These are phyloP conservation scores for Pseudochaenichthys georgianus DNA, from an alignment of 2,797 vertebrate species.

Conservation along the genomic window DNA sequence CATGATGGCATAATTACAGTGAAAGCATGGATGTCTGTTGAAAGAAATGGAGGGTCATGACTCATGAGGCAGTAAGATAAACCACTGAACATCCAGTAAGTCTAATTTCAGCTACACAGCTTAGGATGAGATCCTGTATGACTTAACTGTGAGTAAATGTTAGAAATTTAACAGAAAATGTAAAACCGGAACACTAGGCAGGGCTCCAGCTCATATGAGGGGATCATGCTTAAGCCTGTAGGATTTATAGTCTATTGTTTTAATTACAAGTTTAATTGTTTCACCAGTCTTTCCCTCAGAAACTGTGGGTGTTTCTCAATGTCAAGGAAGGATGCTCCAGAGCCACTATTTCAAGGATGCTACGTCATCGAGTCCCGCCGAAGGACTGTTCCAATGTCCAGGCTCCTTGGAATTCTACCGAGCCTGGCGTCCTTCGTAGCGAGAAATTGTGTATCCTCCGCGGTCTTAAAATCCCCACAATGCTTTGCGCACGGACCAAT, in stretches of 20 bases:
- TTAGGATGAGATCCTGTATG: not conserved
- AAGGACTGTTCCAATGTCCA: no score
- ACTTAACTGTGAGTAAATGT: conserved; percentile 2
- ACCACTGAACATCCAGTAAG: not conserved
- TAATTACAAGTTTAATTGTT: conserved; percentile 22
- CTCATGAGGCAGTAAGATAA: not conserved
- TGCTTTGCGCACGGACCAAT: no score
- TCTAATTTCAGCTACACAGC: conserved; percentile 9
- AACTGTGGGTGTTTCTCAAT: not conserved
- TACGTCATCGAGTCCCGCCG: no score
- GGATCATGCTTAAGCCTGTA: conserved; percentile 15
- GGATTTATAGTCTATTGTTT: conserved; percentile 27
- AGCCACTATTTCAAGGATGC: no score
- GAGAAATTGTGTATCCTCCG: no score
- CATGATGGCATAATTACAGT: not conserved
- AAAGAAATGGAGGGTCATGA: not conserved
- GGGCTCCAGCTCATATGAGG: conserved; percentile 13
- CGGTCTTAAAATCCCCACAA: no score
- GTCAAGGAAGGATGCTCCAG: no score
- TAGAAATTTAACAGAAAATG: conserved; percentile 17
- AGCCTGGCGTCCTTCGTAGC: no score
- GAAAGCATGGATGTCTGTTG: not conserved
- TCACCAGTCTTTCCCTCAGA: not conserved
- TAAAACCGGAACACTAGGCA: conserved; percentile 2
- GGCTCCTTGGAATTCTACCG: no score